Percentiles rank a stretch among this genome's conserved stretches.
phyloP scores from a whole-genome alignment of 64 coral and sea anemone genomes.

The Anthopleura sola region DNA sequence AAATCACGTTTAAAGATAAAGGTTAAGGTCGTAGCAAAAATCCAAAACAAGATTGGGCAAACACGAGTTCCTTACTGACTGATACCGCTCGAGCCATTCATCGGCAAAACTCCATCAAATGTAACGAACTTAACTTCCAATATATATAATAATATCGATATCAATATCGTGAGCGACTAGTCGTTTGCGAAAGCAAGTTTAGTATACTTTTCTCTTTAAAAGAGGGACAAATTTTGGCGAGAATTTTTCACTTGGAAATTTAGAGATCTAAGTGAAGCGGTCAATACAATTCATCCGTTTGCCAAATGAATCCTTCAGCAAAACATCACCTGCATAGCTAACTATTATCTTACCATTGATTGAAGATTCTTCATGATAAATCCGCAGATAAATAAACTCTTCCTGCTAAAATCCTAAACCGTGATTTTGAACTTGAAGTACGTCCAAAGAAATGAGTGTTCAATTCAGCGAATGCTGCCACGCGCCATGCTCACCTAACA shows the following conservation, averaged over 20 bases:
- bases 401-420: background rate
- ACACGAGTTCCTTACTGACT: background rate
- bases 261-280: too few relatives aligned
- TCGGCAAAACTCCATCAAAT: background rate
- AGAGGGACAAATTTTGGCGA: too few relatives aligned
- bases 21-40: background rate
- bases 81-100: background rate
- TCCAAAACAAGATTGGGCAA: background rate
- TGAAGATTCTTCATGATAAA: background rate
- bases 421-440: too few relatives aligned
- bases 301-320: background rate
- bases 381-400: background rate
- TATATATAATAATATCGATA: too few relatives aligned
- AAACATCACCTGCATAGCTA: background rate
- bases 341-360: background rate
- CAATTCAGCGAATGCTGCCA: background rate
- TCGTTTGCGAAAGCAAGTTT: too few relatives aligned
- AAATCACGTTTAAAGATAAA: background rate
- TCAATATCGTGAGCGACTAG: too few relatives aligned
- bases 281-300: too few relatives aligned
- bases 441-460: background rate
- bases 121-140: background rate
- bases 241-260: too few relatives aligned
- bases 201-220: too few relatives aligned
- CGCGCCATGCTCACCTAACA: background rate